A percentile compares a stretch with the other conserved stretches of the same genome.
Conservation (phyloP, 2,888 invertebrate genomes). For the Chrysolina americana region DNA sequence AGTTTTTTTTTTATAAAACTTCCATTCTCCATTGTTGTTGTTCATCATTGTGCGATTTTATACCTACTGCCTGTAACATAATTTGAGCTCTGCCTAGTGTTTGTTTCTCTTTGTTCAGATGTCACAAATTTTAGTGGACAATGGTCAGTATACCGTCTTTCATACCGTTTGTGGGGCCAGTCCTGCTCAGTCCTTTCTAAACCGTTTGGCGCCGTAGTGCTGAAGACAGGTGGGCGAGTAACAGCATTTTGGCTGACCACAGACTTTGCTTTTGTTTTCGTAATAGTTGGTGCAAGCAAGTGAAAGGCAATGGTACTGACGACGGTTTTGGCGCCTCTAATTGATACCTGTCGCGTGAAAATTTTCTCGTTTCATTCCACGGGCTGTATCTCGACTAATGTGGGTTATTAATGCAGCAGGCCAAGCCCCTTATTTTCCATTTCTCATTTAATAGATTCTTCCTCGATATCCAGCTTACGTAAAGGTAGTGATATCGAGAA, state of each 20-base stretch:
- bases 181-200: slow-evolving; percentile 28
- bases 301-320: slow-evolving; percentile 35
- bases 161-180: background rate
- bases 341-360: slow-evolving; percentile 47
- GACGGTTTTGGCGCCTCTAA: slow-evolving; percentile 56
- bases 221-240: slow-evolving; percentile 51
- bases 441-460: slow-evolving; percentile 13
- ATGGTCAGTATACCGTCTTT: too few species aligned
- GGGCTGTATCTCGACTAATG: slow-evolving; percentile 28
- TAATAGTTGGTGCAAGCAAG: slow-evolving; percentile 38
- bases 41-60: too few species aligned
- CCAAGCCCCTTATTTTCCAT: slow-evolving; percentile 28
- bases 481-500: slow-evolving; percentile 10
- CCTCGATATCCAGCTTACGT: slow-evolving; percentile 23
- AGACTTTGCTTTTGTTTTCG: slow-evolving; percentile 43
- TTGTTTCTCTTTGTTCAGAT: too few species aligned
- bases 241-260: slow-evolving; percentile 46
- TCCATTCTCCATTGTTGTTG: too few species aligned
- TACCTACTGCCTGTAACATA: too few species aligned
- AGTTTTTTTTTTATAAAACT: too few species aligned
- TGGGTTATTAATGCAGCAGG: slow-evolving; percentile 25
- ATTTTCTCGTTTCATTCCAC: slow-evolving; percentile 26
- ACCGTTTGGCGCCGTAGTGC: slow-evolving; percentile 48
- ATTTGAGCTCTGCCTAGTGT: too few species aligned
- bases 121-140: too few species aligned